Conservation (phyloP, 2,113 vertebrate species). For the Oreotrochilus melanogaster region DNA sequence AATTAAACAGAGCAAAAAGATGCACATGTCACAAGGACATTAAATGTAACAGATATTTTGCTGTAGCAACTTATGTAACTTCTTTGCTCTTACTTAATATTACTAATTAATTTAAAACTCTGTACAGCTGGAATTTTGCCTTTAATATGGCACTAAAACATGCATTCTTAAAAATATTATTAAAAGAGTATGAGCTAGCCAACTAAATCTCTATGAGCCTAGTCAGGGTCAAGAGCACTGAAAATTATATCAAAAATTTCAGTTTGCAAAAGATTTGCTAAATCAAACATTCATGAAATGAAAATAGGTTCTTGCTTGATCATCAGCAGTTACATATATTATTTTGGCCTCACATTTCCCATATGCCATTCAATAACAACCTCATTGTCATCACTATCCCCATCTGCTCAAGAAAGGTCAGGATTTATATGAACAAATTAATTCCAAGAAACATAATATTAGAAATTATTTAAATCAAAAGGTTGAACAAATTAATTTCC, state of each 20-base stretch:
- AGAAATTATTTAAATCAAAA: conserved; percentile 23
- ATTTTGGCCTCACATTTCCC: not conserved
- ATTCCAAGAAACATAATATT: conserved; percentile 26
- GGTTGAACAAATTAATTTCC: conserved; percentile 32
- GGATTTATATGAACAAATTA: conserved; percentile 4
- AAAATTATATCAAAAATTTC: not conserved
- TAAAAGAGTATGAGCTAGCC: not conserved
- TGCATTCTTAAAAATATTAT: not conserved
- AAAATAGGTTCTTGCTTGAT: not conserved
- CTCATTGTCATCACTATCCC: conserved; percentile 2
- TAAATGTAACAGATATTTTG: not conserved
- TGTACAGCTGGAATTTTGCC: not conserved
- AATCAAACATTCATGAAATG: not conserved
- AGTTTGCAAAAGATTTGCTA: not conserved
- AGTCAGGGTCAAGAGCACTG: not conserved
- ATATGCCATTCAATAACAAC: not conserved
- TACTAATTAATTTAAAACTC: not conserved
- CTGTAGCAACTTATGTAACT: not conserved
- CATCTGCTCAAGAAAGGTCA: conserved; percentile 50
- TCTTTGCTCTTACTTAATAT: not conserved
- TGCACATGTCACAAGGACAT: not conserved
- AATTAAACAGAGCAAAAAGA: not conserved
- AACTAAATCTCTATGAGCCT: not conserved
- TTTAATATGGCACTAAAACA: not conserved
- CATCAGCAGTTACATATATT: not conserved